Percentiles rank a stretch among this genome's conserved stretches.
phyloP scores from a whole-genome alignment of 1,140 invertebrate species.

The Berghia stephanieae region DNA sequence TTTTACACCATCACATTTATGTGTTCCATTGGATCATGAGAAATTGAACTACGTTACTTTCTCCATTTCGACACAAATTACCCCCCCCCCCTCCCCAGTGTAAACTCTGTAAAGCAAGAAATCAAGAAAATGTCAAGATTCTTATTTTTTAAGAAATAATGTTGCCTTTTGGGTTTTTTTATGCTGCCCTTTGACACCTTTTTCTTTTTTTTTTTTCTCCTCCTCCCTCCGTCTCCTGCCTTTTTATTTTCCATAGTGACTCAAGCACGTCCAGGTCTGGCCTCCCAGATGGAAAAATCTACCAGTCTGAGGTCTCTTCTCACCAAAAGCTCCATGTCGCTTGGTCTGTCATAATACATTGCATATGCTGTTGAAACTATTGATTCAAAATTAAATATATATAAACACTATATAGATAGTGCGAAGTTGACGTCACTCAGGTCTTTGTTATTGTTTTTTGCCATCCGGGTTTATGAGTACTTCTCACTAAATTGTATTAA shows the following conservation, averaged over 20 bases:
- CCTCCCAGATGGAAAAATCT: slow-evolving; percentile 33
- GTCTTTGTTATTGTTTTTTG: too few relatives aligned
- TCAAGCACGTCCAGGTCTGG: not conserved
- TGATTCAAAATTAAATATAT: too few relatives aligned
- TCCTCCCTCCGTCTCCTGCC: not conserved
- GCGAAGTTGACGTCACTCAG: too few relatives aligned
- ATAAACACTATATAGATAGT: too few relatives aligned
- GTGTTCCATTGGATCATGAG: too few relatives aligned
- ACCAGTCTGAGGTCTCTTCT: slow-evolving; percentile 45
- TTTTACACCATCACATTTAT: too few relatives aligned
- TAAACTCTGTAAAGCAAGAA: not conserved
- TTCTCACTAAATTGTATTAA: too few relatives aligned
- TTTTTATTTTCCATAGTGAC: slow-evolving; percentile 25
- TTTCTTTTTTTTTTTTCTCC: slow-evolving; percentile 11
- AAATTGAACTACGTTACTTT: too few relatives aligned
- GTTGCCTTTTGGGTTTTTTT: not conserved
- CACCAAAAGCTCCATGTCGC: slow-evolving; percentile 37
- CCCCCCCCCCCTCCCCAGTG: not conserved
- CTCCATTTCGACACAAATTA: too few relatives aligned
- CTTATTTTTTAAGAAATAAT: not conserved
- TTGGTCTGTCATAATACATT: slow-evolving; percentile 43
- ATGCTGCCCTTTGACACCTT: not conserved
- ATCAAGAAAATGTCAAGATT: not conserved
- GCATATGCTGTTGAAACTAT: slow-evolving; percentile 39
- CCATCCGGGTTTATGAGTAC: too few relatives aligned